A percentile compares a stretch with the other conserved stretches of the same genome.
Evolutionary conservation across 1,140 invertebrate genomes (phyloP).

Genomic region (Maconellicoccus hirsutus): DNA sequence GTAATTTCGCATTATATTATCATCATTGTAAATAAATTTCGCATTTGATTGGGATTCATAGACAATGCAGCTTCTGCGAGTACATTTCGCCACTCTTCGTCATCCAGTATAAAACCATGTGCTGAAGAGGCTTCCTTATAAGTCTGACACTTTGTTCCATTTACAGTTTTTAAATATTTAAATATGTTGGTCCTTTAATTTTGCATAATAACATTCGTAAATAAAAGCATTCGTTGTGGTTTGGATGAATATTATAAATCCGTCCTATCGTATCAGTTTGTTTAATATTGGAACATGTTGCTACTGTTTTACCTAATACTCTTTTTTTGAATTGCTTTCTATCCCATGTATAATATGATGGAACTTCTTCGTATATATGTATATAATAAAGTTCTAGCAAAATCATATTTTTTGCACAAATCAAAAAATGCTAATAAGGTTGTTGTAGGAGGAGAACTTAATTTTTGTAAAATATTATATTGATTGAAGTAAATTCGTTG

Average conservation of each 20-base stretch:
- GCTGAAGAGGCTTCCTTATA: conserved; percentile 32
- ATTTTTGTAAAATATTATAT: conserved; percentile 30
- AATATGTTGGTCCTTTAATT: conserved; percentile 37
- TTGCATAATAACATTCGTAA: conserved; percentile 36
- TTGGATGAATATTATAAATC: conserved; percentile 35
- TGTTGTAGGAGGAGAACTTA: conserved; percentile 32
- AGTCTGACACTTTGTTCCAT: conserved; percentile 31
- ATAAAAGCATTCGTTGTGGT: conserved; percentile 32
- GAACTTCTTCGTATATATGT: conserved; percentile 30
- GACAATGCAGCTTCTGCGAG: background rate
- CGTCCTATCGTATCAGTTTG: conserved; percentile 29
- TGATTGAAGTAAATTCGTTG: conserved; percentile 26
- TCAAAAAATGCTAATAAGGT: conserved; percentile 37
- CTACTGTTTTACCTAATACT: conserved; percentile 29
- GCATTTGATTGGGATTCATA: background rate
- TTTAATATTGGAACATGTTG: conserved; percentile 32
- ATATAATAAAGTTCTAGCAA: conserved; percentile 33
- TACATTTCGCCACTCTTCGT: conserved; percentile 11
- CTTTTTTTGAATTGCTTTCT: conserved; percentile 27
- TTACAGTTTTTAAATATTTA: conserved; percentile 33
- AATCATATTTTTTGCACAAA: conserved; percentile 32
- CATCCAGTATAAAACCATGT: conserved; percentile 33
- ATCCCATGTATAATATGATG: conserved; percentile 34
- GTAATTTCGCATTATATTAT: background rate
- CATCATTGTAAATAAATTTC: conserved; percentile 14